phyloP scores from a whole-genome alignment of 2,888 invertebrate genomes.

The Brachypterus glaber region DNA sequence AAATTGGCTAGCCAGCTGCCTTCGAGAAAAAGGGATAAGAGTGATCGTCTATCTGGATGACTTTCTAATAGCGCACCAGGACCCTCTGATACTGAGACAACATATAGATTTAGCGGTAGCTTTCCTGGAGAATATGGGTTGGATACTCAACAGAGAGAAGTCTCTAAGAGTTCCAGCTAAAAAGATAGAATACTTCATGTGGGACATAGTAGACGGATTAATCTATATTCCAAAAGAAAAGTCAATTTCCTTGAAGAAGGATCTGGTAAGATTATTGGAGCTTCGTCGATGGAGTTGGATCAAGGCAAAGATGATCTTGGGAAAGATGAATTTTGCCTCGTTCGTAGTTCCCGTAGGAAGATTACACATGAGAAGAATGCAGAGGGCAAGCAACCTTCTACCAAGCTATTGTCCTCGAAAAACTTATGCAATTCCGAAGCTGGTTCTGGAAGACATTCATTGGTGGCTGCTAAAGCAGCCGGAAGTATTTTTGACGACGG shows the following conservation, averaged over 20 bases:
- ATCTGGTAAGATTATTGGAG: no score
- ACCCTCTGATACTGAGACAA: constrained; percentile 3
- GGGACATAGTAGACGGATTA: constrained; percentile 11
- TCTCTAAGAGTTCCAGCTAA: constrained; percentile 9
- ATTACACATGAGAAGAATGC: no score
- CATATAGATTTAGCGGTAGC: constrained; percentile 4
- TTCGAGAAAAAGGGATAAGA: constrained; percentile 8
- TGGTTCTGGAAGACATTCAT: constrained; percentile 6
- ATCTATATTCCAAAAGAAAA: constrained; percentile 9
- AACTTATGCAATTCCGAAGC: not conserved
- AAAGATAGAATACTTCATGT: constrained; percentile 13
- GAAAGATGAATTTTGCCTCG: no score
- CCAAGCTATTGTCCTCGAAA: not conserved
- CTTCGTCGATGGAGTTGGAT: no score
- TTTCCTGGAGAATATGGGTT: constrained; percentile 13
- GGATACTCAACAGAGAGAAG: constrained; percentile 16
- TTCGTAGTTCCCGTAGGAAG: no score
- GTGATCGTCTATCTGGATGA: constrained; percentile 14
- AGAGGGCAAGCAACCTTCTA: constrained; percentile 1
- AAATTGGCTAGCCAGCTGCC: constrained; percentile 12
- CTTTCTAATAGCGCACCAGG: constrained; percentile 12
- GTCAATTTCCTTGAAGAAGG: constrained; percentile 5
- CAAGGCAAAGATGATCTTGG: no score
- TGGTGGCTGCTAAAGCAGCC: constrained; percentile 17
- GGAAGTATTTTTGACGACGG: constrained; percentile 17